These are phyloP conservation scores for Sweltsa coloradensis DNA, from an alignment of 1,140 invertebrate species.

Conservation along the genomic window DNA sequence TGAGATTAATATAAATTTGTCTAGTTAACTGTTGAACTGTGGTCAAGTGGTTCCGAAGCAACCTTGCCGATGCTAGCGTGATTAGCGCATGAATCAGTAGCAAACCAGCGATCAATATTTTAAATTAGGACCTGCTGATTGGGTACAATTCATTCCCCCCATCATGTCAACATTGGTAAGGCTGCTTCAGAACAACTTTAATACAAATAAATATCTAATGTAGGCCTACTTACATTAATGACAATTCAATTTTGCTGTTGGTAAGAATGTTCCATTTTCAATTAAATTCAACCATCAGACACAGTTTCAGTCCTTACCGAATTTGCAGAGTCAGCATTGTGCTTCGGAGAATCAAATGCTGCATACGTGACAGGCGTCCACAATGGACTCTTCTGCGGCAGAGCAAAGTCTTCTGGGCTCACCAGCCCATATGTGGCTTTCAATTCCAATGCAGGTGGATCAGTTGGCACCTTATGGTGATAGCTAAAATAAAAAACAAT, in stretches of 20 bases:
- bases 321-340: slow-evolving; percentile 13
- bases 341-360: slow-evolving; percentile 38
- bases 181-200: slow-evolving; percentile 21
- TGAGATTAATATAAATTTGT: no score
- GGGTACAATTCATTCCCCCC: slow-evolving; percentile 17
- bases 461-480: slow-evolving; percentile 51
- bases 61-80: no score
- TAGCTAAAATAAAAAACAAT: slow-evolving; percentile 30
- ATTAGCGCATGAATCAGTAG: no score
- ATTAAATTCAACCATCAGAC: no score
- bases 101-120: no score
- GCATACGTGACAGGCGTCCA: slow-evolving; percentile 46
- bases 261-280: background rate
- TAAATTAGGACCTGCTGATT: background rate
- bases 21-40: no score
- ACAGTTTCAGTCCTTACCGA: no score
- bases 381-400: slow-evolving; percentile 36
- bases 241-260: background rate
- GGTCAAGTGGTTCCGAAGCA: no score
- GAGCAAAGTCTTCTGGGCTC: slow-evolving; percentile 46
- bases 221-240: background rate
- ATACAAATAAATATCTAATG: background rate
- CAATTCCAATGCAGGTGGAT: slow-evolving; percentile 45
- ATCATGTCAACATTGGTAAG: slow-evolving; percentile 18
- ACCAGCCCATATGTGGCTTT: slow-evolving; percentile 56